Evolutionary conservation across 2,888 invertebrate species (phyloP), one percentile per base, ranked within the genome.

Genomic region (Gari tellinella): DNA sequence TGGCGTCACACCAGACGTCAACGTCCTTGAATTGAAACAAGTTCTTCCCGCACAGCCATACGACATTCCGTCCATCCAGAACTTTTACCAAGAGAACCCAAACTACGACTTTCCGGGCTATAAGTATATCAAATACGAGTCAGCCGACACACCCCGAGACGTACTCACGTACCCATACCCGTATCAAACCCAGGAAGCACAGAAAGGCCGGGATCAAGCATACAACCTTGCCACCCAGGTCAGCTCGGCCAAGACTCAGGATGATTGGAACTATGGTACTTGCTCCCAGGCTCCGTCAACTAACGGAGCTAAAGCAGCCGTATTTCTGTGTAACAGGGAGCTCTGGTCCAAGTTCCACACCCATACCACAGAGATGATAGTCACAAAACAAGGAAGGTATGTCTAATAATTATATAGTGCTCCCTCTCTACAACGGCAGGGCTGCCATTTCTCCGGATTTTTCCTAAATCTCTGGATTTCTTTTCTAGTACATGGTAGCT

Each of bases 301-400:
- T 2, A 40, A 17, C 25, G 49, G 23, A n/a, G 53, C 21, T 17
- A 62, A 62, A 45, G 62, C 62, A 10, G 62, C 84, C 41, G 86
- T 90, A 1, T 87, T 88, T 64, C 85, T 92, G 40, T 87, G 90
- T 63, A 92, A 92, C 72, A 66, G 89, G 25, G 90, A 91, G 10
- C 85, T 92, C 23, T 92, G 92, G 92, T 51, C 84, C 25, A 88
- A 89, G 76, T 92, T 92, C 74, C 89, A 91, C 74, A 52, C 73
- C 7, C 89, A 89, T 66, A 88, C 85, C 5, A 89, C 89, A 19
- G 91, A 91, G 70, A 91, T 91, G 91, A 91, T 91, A 60, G 90
- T 88, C 73, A 92, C 92, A 0, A 92, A 92, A 80, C 91, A 91
- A 66, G 91, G 92, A 58, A 87, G 92, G 91, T 92, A 73, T 79